phyloP scores from a whole-genome alignment of 2,113 vertebrate species.

The Ivindomyrus marchei region DNA sequence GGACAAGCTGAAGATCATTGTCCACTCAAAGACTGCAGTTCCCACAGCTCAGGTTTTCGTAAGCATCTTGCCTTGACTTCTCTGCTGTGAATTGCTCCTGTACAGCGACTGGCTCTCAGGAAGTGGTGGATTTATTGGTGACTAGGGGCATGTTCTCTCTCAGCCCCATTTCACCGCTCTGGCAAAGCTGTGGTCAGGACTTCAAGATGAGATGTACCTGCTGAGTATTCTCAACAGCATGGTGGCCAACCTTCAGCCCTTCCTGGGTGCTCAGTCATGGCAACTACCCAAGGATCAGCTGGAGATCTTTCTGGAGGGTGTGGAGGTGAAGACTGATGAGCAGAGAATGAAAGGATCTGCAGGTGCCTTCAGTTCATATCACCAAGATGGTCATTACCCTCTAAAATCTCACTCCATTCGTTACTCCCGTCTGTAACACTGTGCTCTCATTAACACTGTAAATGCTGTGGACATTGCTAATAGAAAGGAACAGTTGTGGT shows the following conservation, averaged over 20 bases:
- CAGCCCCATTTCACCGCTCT: constrained; percentile 77
- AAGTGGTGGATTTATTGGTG: neutral
- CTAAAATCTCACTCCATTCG: neutral
- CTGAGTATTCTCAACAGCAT: constrained; percentile 67
- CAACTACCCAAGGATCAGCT: constrained; percentile 62
- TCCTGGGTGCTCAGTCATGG: constrained; percentile 56
- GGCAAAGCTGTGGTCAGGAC: constrained; percentile 69
- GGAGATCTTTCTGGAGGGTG: constrained; percentile 55
- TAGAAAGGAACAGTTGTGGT: neutral
- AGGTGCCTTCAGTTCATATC: constrained; percentile 51
- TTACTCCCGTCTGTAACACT: neutral
- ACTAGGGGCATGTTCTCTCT: neutral
- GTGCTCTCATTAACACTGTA: neutral
- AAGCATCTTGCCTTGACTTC: constrained; percentile 48
- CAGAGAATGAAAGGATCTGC: constrained; percentile 63
- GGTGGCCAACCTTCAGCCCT: constrained; percentile 62
- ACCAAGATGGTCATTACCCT: neutral
- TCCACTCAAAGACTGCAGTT: constrained; percentile 62
- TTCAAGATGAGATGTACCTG: constrained; percentile 74
- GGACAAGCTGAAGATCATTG: constrained; percentile 58
- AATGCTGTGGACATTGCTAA: neutral
- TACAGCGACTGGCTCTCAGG: neutral
- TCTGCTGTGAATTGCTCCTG: neutral
- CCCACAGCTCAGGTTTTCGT: constrained; percentile 77
- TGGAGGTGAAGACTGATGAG: constrained; percentile 70